Percentiles rank a stretch among this genome's conserved stretches.
phyloP scores from a whole-genome alignment of 2,113 vertebrate species.

The Bufo bufo region DNA sequence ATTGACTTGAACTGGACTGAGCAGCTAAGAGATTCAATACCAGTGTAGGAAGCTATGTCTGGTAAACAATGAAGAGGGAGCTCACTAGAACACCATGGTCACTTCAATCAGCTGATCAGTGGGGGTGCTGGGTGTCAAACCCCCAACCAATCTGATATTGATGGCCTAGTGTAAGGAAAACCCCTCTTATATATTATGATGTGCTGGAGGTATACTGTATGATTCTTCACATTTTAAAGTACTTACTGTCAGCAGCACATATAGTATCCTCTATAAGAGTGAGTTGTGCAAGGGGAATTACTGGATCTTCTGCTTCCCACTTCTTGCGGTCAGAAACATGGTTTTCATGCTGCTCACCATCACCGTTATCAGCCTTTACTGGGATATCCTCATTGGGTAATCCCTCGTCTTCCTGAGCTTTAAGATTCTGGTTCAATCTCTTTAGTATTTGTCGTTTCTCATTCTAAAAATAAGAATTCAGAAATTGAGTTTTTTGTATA shows the following conservation, averaged over 20 bases:
- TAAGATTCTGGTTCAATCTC: conserved; percentile 90
- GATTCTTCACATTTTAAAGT: background rate
- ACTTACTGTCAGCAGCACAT: conserved; percentile 75
- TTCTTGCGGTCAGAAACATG: conserved; percentile 83
- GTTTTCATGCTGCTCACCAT: conserved; percentile 63
- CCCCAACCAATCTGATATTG: too few relatives aligned
- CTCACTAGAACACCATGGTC: too few relatives aligned
- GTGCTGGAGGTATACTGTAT: background rate
- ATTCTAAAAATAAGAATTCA: conserved; percentile 72
- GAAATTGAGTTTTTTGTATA: too few relatives aligned
- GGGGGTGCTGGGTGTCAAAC: too few relatives aligned
- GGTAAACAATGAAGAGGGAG: too few relatives aligned
- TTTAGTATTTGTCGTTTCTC: conserved; percentile 90
- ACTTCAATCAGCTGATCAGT: too few relatives aligned
- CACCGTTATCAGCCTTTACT: conserved; percentile 55
- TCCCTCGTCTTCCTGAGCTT: conserved; percentile 75
- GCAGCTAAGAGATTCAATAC: too few relatives aligned
- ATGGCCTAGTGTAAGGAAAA: too few relatives aligned
- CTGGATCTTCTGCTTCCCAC: conserved; percentile 79
- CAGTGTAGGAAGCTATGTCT: too few relatives aligned
- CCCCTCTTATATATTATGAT: too few relatives aligned
- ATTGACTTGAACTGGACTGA: too few relatives aligned
- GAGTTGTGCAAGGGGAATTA: conserved; percentile 79
- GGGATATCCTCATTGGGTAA: conserved; percentile 56
- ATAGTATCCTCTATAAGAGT: conserved; percentile 78